These are phyloP conservation scores for Mormyrops boulengeri DNA, from an alignment of 2,797 vertebrate species.

Conservation along the genomic window DNA sequence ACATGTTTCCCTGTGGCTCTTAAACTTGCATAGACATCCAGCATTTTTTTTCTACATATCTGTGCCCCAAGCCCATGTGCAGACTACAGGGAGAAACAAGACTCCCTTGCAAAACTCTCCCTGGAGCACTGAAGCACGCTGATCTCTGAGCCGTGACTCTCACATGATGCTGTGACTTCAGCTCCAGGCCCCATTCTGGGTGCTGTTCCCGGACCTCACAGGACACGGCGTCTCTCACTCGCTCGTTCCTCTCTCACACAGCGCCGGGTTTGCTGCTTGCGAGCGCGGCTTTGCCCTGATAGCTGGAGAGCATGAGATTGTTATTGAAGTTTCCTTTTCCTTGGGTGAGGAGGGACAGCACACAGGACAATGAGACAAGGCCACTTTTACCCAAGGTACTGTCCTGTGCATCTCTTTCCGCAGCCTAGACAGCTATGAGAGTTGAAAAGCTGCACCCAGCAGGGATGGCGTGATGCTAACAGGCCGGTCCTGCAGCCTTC, in stretches of 20 bases:
- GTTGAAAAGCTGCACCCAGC: background rate
- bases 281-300: slow-evolving; percentile 20
- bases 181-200: slow-evolving; percentile 26
- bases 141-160: slow-evolving; percentile 62
- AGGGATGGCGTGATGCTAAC: background rate
- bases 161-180: slow-evolving; percentile 58
- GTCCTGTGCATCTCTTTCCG: background rate
- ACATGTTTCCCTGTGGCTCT: background rate
- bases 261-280: background rate
- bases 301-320: slow-evolving; percentile 44
- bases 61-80: background rate
- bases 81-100: background rate
- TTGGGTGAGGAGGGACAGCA: slow-evolving; percentile 38
- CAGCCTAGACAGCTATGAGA: background rate
- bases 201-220: slow-evolving; percentile 17
- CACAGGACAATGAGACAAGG: slow-evolving; percentile 51
- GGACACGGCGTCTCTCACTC: slow-evolving; percentile 16
- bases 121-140: slow-evolving; percentile 33
- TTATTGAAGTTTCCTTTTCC: slow-evolving; percentile 40
- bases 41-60: background rate
- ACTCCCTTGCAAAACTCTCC: background rate
- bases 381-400: slow-evolving; percentile 75
- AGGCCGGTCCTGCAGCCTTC: background rate
- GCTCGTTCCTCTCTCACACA: slow-evolving; percentile 23
- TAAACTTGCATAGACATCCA: background rate